These are phyloP conservation scores for Eurytoma adleriae DNA, from an alignment of 2,888 invertebrate genomes.

Conservation along the genomic window DNA sequence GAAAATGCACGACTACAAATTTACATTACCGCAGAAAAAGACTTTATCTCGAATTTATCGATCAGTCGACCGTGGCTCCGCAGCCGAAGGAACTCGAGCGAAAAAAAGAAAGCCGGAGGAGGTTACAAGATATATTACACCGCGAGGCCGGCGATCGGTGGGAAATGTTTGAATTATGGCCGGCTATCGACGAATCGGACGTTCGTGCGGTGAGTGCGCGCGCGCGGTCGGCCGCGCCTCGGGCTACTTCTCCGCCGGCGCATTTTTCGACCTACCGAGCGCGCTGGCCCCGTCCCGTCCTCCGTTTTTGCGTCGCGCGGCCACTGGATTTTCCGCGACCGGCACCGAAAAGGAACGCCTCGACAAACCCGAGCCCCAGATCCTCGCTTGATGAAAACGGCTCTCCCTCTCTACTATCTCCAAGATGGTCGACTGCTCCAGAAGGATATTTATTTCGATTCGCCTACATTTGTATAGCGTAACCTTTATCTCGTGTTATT, in stretches of 20 bases:
- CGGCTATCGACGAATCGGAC: conserved; percentile 8
- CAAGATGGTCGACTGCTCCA: too few relatives aligned
- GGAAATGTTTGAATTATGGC: neutral
- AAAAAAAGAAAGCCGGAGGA: too few relatives aligned
- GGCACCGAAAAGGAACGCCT: neutral
- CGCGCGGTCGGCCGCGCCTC: conserved; percentile 36
- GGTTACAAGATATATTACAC: neutral
- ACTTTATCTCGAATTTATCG: too few relatives aligned
- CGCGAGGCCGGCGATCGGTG: neutral
- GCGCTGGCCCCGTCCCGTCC: conserved; percentile 23
- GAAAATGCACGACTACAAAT: neutral
- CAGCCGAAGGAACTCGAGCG: too few relatives aligned
- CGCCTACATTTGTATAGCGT: too few relatives aligned
- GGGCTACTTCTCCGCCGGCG: conserved; percentile 44
- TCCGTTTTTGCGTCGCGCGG: neutral
- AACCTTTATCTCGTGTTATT: too few relatives aligned
- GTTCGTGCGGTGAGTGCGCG: neutral
- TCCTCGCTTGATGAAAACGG: too few relatives aligned
- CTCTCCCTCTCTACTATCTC: too few relatives aligned
- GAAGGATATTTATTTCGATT: too few relatives aligned
- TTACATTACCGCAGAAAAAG: neutral
- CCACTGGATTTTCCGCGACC: neutral
- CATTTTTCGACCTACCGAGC: conserved; percentile 52
- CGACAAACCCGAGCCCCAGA: too few relatives aligned
- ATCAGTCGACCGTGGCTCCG: too few relatives aligned